Evolutionary conservation across 1,140 invertebrate genomes (phyloP), one percentile per base, ranked within the genome.

Genomic region (Arctopsyche grandis): DNA sequence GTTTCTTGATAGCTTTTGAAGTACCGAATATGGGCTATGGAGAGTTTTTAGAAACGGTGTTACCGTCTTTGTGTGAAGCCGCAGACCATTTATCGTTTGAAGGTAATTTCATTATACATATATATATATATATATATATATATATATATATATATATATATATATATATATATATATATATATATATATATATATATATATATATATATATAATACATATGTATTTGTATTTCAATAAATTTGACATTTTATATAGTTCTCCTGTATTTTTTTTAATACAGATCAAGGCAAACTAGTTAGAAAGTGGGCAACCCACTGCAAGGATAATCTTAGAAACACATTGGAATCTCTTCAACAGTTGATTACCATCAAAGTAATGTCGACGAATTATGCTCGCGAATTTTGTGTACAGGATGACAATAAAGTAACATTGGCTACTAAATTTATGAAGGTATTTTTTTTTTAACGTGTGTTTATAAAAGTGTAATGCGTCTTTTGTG

Each of bases 1-100:
- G 95, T 52, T 93, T 97, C 83, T 89, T 97, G 22, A 96, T 97
- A 79, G 92, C 96, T 16, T 94, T 97, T 84, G 96, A 98, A 88
- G 93, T 97, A 80, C 95, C 95, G 7, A 91, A 92, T 76, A 89
- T 97, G 26, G 93, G 94, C 83, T 87, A 86, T 70, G 86, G 84
- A 24, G 95, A 97, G 85, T 97, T 95, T 85, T 86, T 97, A 82
- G 96, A 97, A 85, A 91, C 91, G 43, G 95, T 94, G 0, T 88
- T 96, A 60, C 95, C 95, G 9, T 92, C 93, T 81, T 86, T 98
- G 46, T 97, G 96, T 83, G 92, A 94, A 84, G 94, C 94, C 5
- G 91, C 93, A 0, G 91, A 92, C 77, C 90, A 91, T 83, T 87
- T 98, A 79, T 91, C 94, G 0, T 83, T 95, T 0, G 87, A 90